phyloP scores from a whole-genome alignment of 1,140 invertebrate species.

The Yoshiicerus persimilis region DNA sequence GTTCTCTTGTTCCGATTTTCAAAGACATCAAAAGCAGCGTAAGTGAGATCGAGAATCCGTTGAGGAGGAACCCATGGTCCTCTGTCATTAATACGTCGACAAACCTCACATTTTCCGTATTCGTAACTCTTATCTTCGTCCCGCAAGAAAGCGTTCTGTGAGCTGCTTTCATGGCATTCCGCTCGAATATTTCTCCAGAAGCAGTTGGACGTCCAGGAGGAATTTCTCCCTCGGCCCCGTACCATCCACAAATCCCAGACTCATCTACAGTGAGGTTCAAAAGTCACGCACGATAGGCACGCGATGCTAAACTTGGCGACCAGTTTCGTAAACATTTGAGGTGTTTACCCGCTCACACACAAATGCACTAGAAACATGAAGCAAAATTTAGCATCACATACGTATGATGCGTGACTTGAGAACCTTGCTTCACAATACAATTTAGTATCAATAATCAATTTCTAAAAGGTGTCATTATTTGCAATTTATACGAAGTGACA shows the following conservation, averaged over 20 bases:
- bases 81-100: constrained; percentile 31
- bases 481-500: no score
- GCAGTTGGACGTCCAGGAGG: background rate
- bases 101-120: constrained; percentile 21
- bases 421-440: no score
- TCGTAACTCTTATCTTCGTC: constrained; percentile 29
- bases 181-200: constrained; percentile 13
- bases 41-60: constrained; percentile 39
- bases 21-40: constrained; percentile 24
- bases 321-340: no score
- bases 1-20: background rate
- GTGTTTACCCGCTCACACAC: no score
- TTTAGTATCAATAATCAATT: no score
- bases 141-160: background rate
- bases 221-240: constrained; percentile 38
- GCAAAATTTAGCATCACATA: no score
- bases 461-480: no score
- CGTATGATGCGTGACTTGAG: no score
- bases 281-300: no score
- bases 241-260: constrained; percentile 25
- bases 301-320: no score
- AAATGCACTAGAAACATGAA: no score
- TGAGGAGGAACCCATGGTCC: background rate
- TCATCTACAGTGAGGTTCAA: no score
- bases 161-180: constrained; percentile 25